These are phyloP conservation scores for Engraulis encrasicolus DNA, from an alignment of 2,113 vertebrate genomes.

Conservation along the genomic window DNA sequence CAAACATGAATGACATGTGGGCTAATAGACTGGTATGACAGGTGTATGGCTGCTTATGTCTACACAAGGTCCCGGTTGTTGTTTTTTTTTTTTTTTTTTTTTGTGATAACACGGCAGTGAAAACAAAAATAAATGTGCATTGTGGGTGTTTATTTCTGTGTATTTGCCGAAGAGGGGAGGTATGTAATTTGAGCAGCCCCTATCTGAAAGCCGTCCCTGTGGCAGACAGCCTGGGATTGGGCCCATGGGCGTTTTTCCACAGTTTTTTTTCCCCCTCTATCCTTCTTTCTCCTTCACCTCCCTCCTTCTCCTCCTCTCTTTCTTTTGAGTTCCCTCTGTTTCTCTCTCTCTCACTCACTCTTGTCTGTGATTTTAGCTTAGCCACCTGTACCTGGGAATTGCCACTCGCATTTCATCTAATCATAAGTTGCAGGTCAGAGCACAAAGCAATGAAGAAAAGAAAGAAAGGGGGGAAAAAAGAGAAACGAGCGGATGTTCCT, in stretches of 20 bases:
- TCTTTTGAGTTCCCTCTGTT: no score
- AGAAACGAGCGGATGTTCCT: not conserved
- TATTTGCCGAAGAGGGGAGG: not conserved
- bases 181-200: not conserved
- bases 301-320: not conserved
- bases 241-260: not conserved
- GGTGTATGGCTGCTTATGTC: not conserved
- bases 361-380: not conserved
- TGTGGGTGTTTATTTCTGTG: conserved; percentile 1
- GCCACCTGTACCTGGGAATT: conserved; percentile 11
- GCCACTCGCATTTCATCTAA: conserved; percentile 13
- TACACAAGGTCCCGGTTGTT: not conserved
- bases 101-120: not conserved
- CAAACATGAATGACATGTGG: conserved; percentile 29
- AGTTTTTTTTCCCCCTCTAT: not conserved
- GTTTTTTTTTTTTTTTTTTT: not conserved
- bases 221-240: not conserved
- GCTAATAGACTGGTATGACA: conserved; percentile 4
- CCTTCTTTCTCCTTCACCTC: not conserved
- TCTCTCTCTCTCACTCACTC: not conserved
- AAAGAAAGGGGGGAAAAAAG: no score
- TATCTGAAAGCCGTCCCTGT: not conserved
- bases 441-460: not conserved
- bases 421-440: not conserved
- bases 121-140: conserved; percentile 7